These are phyloP conservation scores for Lepus townsendii DNA, from an alignment of 2,797 vertebrate genomes.

Conservation along the genomic window DNA sequence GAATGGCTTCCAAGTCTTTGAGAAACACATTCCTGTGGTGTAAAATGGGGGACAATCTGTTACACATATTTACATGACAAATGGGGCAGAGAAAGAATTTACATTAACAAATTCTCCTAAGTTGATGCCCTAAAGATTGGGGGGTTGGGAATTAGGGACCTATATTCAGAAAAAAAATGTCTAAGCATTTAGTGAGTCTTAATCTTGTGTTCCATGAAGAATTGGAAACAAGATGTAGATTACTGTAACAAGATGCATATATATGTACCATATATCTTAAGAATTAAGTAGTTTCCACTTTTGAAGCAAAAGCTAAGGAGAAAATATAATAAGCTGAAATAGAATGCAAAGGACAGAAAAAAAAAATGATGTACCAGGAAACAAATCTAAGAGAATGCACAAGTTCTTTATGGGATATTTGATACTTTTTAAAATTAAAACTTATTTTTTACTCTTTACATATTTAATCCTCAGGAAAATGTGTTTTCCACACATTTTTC, in stretches of 20 bases:
- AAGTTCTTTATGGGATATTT: not conserved
- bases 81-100: not conserved
- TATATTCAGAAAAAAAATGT: not conserved
- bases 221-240: not conserved
- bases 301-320: not conserved
- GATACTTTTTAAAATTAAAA: slow-evolving; percentile 10
- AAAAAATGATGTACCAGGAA: not conserved
- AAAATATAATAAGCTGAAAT: not conserved
- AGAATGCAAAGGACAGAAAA: not conserved
- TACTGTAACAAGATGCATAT: not conserved
- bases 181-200: not conserved
- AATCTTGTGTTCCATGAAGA: not conserved
- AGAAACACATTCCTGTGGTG: not conserved
- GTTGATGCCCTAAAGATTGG: not conserved
- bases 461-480: not conserved
- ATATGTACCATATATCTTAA: not conserved
- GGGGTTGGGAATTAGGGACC: not conserved
- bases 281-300: not conserved
- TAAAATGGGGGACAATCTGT: not conserved
- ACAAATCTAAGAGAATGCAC: not conserved
- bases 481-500: not conserved
- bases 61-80: not conserved
- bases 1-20: not conserved
- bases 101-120: not conserved
- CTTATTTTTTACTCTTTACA: not conserved